Base-by-base conservation (phyloP, 2,888 invertebrate species). In the Caenorhabditis sp. region DNA sequence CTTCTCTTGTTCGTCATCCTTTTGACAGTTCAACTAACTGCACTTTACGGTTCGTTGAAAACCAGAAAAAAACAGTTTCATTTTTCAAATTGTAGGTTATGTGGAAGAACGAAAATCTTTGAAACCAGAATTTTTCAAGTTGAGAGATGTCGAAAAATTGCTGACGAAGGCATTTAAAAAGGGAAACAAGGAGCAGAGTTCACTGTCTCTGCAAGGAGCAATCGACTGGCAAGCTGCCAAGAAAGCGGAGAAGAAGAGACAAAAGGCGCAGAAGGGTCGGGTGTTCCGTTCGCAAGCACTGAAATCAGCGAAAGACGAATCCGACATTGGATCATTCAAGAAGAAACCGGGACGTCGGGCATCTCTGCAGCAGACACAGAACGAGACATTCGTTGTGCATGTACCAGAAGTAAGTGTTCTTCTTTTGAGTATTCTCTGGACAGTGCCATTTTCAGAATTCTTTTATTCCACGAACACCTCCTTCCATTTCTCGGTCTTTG, bases 341-440 rank as follows among this genome's bases (percentile, higher is more conserved):
- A 47, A 47, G 47, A 20, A 47, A 9, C 4, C 47, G 2, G n/a
- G 5, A 18, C n/a, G 47, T 4, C 18, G 18, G 18, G 18, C 4
- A 47, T 18, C 47, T 4, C 18, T 47, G 47, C 47, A 47, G 18
- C n/a, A 47, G 47, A 47, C 47, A 18, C 47, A 47, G 47, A 47
- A 47, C 18, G 47, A 47, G 20, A 47, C 47, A n/a, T n/a, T n/a
- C n/a, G n/a, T n/a, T n/a, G n/a, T n/a, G n/a, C n/a, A n/a, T n/a
- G n/a, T n/a, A n/a, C n/a, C n/a, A n/a, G n/a, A n/a, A n/a, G n/a
- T n/a, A n/a, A n/a, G n/a, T n/a, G n/a, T n/a, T n/a, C n/a, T n/a
- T n/a, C n/a, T n/a, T n/a, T n/a, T n/a, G n/a, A n/a, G n/a, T n/a
- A n/a, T n/a, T n/a, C n/a, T n/a, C n/a, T n/a, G n/a, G n/a, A n/a